phyloP scores from a whole-genome alignment of 1,140 invertebrate species.

The Phymastichus coffea region DNA sequence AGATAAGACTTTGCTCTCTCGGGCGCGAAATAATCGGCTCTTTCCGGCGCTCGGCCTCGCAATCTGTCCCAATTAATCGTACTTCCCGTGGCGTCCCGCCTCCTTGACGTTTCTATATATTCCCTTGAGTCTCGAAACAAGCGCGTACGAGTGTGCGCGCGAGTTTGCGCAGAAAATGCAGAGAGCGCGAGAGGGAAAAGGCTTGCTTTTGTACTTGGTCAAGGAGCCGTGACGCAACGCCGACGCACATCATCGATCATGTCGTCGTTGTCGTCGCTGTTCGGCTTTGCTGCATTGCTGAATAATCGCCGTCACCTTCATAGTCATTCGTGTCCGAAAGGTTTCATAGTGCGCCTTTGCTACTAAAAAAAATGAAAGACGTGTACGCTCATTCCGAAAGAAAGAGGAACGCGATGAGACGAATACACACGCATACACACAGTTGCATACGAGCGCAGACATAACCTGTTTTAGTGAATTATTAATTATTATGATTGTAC shows the following conservation, averaged over 20 bases:
- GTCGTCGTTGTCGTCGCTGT: too few species aligned
- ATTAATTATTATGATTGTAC: neutral
- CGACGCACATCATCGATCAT: constrained; percentile 35
- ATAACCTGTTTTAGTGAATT: neutral
- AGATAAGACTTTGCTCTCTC: neutral
- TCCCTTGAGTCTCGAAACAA: constrained; percentile 5
- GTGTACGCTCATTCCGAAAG: too few species aligned
- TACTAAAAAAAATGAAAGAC: too few species aligned
- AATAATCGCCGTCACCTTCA: constrained; percentile 54
- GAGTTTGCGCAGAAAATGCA: neutral
- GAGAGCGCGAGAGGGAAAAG: too few species aligned
- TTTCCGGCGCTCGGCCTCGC: constrained; percentile 30
- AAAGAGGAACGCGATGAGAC: too few species aligned
- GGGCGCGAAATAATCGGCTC: neutral
- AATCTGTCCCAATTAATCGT: constrained; percentile 35
- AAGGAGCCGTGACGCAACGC: constrained; percentile 30
- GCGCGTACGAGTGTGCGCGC: neutral
- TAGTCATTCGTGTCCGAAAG: constrained; percentile 56
- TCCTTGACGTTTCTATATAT: constrained; percentile 16
- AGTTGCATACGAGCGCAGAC: neutral
- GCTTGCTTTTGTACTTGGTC: constrained; percentile 13
- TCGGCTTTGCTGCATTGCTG: too few species aligned
- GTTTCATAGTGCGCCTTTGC: too few species aligned
- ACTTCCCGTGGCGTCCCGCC: constrained; percentile 40
- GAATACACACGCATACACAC: constrained; percentile 8